Conservation (phyloP, 2,888 invertebrate genomes). For the Hofmannophila pseudospretella region DNA sequence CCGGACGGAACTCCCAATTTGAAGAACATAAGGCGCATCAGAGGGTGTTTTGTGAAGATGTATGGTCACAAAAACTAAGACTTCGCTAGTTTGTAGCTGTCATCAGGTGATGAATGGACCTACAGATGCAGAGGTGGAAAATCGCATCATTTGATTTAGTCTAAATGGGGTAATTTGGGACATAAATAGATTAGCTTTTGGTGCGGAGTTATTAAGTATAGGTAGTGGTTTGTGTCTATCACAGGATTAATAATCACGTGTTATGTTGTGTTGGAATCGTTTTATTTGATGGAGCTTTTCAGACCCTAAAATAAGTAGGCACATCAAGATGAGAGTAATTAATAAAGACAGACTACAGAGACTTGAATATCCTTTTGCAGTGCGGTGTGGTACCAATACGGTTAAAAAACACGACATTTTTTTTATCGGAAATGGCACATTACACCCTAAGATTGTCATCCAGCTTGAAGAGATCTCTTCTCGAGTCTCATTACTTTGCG, state of each 20-base stretch:
- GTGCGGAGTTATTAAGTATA: too few species aligned
- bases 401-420: slow-evolving; percentile 6
- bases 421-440: slow-evolving; percentile 67
- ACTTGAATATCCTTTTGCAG: too few species aligned
- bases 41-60: slow-evolving; percentile 28
- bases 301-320: too few species aligned
- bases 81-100: slow-evolving; percentile 19
- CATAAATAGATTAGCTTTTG: slow-evolving; percentile 1
- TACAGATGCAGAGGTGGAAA: slow-evolving; percentile 15
- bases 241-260: too few species aligned
- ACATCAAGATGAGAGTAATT: too few species aligned
- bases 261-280: too few species aligned
- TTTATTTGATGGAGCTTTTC: too few species aligned
- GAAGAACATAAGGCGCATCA: slow-evolving; percentile 3
- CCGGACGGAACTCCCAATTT: slow-evolving; percentile 11
- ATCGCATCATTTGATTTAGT: slow-evolving; percentile 17
- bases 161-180: background rate
- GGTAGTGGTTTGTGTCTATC: too few species aligned
- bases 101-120: slow-evolving; percentile 15
- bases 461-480: slow-evolving; percentile 20
- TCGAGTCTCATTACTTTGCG: background rate
- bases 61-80: slow-evolving; percentile 21
- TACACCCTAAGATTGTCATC: slow-evolving; percentile 37
- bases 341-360: too few species aligned
- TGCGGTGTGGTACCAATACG: too few species aligned